Base-by-base conservation (phyloP, 1,140 invertebrate genomes). In the Probaryconus sp. region DNA sequence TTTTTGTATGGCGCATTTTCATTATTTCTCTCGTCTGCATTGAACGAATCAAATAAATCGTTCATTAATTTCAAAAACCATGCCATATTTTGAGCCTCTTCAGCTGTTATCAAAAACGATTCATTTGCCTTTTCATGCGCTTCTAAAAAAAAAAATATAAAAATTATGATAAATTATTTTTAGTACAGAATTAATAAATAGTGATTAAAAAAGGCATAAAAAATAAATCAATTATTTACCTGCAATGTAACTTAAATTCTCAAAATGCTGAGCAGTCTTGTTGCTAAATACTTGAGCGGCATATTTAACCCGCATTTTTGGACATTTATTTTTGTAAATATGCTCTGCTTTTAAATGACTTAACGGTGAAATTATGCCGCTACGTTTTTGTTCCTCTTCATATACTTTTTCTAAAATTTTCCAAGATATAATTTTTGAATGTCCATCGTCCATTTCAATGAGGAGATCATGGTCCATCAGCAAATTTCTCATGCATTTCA, bases 391-490 rank as follows among this genome's bases (percentile, higher is more conserved):
- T 3, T 40, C 37, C 2, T 40, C 3, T 17, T 13, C 16, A 3
- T 14, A 11, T 5, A 40, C 37, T 40, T 40, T 17, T 6, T 3
- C 3, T 7, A 40, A 17, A 5, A 14, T 11, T 17, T 14, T 17
- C 16, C 16, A 40, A 16, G 37, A 40, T 14, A 40, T 40, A n/a
- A 40, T 40, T 14, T 7, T 7, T 10, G 3, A 4, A 7, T 14
- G 3, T 13, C 13, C 16, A 2, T 6, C 16, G 4, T 7, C 11
- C 3, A 13, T 5, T 2, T 2, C 9, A 7, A 24, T 3, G 31
- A 7, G 11, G 43, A 11, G 51, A 60, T 55, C 28, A 42, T 61
- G 37, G 13, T 40, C 37, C 37, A 40, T 40, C 7, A 40, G 16
- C 10, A 35, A 35, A 17, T 40, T 58, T 30, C 42, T 5, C 1